A percentile compares a stretch with the other conserved stretches of the same genome.
Conservation (phyloP, 2,888 invertebrate species). For the Philonicus albiceps region DNA sequence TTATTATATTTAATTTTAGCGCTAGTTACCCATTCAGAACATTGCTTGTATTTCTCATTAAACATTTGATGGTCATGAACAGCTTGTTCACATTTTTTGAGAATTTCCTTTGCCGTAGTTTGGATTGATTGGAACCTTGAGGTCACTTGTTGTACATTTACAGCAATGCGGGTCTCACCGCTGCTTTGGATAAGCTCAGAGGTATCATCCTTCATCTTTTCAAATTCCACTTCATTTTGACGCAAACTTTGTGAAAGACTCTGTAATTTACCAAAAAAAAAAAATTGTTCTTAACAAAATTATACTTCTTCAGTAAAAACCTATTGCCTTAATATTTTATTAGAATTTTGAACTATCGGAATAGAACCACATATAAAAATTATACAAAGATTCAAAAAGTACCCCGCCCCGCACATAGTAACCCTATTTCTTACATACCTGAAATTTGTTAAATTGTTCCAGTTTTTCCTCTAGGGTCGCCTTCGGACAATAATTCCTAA, state of each 20-base stretch:
- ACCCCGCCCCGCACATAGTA: no score
- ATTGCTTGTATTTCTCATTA: slow-evolving; percentile 84
- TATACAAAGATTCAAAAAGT: no score
- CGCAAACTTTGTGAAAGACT: slow-evolving; percentile 74
- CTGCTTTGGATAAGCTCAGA: slow-evolving; percentile 85
- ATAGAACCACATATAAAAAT: no score
- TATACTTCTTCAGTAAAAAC: background rate
- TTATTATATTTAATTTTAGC: slow-evolving; percentile 77
- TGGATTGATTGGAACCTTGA: slow-evolving; percentile 90
- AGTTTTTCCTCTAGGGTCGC: slow-evolving; percentile 89
- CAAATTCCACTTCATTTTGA: slow-evolving; percentile 86
- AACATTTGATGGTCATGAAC: slow-evolving; percentile 81
- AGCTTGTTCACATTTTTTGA: slow-evolving; percentile 91
- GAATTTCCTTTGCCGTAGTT: slow-evolving; percentile 85
- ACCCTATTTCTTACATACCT: no score
- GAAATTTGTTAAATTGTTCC: slow-evolving; percentile 88
- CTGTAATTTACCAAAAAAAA: background rate
- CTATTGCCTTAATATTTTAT: no score
- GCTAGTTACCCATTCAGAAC: slow-evolving; percentile 79
- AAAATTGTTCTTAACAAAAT: background rate
- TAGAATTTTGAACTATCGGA: no score
- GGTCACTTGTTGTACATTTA: slow-evolving; percentile 87
- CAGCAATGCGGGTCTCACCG: slow-evolving; percentile 85
- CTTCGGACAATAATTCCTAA: slow-evolving; percentile 85
- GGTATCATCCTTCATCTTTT: slow-evolving; percentile 85